Conservation (phyloP, 2,888 invertebrate genomes). For the Trissonchulus sp. region DNA sequence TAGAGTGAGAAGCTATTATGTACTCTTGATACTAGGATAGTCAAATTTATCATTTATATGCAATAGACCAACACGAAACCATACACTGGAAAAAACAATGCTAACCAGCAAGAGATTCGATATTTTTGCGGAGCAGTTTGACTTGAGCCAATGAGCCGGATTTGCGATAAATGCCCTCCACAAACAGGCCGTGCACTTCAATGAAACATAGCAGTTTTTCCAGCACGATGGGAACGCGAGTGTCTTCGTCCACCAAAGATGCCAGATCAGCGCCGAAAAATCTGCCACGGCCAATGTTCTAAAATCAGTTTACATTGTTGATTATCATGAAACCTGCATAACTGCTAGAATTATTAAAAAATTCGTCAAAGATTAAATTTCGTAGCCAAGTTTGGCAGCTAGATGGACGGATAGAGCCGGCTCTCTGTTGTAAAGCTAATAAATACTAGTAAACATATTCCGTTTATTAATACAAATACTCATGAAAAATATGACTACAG, state of each 20-base stretch:
- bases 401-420: too few relatives aligned
- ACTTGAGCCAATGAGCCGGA: slow-evolving; percentile 61
- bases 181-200: slow-evolving; percentile 82
- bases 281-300: slow-evolving; percentile 47
- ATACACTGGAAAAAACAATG: too few relatives aligned
- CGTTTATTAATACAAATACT: too few relatives aligned
- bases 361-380: too few relatives aligned
- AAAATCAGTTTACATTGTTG: slow-evolving; percentile 18
- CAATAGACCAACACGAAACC: too few relatives aligned
- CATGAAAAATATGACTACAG: too few relatives aligned
- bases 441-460: too few relatives aligned
- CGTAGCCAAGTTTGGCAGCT: too few relatives aligned
- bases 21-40: too few relatives aligned
- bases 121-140: slow-evolving; percentile 51
- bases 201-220: slow-evolving; percentile 80
- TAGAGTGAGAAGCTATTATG: too few relatives aligned
- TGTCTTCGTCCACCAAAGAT: slow-evolving; percentile 59
- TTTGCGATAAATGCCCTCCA: slow-evolving; percentile 86
- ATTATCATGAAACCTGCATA: not conserved
- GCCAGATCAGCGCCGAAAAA: slow-evolving; percentile 76
- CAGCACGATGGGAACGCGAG: slow-evolving; percentile 66
- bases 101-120: slow-evolving; percentile 56
- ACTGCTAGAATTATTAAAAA: not conserved
- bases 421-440: too few relatives aligned
- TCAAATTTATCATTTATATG: too few relatives aligned